Percentiles rank a stretch among this genome's conserved stretches.
Evolutionary conservation across 1,140 invertebrate genomes (phyloP).

Genomic region (Aplysia californica): DNA sequence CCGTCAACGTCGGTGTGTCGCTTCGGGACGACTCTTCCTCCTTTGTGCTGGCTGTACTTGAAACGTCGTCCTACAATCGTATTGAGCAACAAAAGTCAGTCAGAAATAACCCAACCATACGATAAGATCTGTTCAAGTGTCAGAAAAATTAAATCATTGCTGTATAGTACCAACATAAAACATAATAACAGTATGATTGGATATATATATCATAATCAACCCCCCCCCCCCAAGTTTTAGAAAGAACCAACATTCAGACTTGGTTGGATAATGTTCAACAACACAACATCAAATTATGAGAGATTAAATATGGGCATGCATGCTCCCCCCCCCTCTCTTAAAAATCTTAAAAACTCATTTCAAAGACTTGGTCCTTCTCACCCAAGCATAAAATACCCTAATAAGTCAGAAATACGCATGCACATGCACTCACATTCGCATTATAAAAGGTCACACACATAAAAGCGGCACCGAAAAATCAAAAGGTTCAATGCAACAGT

Average conservation of each 20-base stretch:
- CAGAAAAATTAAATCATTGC: background rate
- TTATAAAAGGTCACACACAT: too few relatives aligned
- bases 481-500: too few relatives aligned
- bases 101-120: background rate
- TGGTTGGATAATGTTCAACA: too few relatives aligned
- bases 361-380: too few relatives aligned
- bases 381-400: too few relatives aligned
- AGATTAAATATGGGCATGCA: too few relatives aligned
- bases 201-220: background rate
- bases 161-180: background rate
- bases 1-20: slow-evolving; percentile 86
- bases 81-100: background rate
- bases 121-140: background rate
- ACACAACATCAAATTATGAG: too few relatives aligned
- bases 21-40: slow-evolving; percentile 74
- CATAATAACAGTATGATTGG: background rate
- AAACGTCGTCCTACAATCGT: slow-evolving; percentile 58
- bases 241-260: background rate
- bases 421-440: too few relatives aligned
- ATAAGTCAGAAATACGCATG: too few relatives aligned
- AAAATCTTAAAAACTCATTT: too few relatives aligned
- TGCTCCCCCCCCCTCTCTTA: too few relatives aligned
- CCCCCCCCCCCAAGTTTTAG: background rate
- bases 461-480: too few relatives aligned
- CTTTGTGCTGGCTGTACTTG: slow-evolving; percentile 57